Evolutionary conservation across 37 sponge, comb jelly and placozoan species (phyloP), one percentile per base, ranked within the genome.

Genomic region (Mnemiopsis leidyi): DNA sequence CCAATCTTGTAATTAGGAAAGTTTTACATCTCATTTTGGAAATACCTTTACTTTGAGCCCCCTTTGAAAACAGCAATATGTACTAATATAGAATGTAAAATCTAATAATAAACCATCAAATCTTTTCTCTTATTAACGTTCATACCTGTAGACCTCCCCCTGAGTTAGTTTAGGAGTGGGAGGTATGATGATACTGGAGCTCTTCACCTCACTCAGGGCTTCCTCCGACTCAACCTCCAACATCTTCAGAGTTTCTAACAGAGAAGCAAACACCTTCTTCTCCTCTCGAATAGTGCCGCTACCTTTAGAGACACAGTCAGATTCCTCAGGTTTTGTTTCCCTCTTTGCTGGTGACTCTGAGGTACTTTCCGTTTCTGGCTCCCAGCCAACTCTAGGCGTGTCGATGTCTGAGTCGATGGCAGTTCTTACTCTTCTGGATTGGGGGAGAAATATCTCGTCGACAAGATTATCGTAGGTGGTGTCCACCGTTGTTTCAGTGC

Each of bases 221-320:
- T 95, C 95, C 9, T 92, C 77, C 36, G 96, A 96, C 13, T 73
- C 95, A 23, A 93, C 96, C 48, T 97, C 97, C 29, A 97, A 85
- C 34, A 95, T 93, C 34, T 92, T 93, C 76, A 97, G 94, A 3
- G 97, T 94, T 20, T 95, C 95, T 37, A 96, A 28, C 26, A 97
- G 93, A 25, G 95, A 94, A 38, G 93, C 36, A 37, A 92, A 94
- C 37, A 92, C 94, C 68, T 69, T 92, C 39, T 82, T 93, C 32
- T 39, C 38, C 24, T 69, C 93, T 33, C 93, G 69, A 1, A 23
- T 23, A 31, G 35, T 77, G 32, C 16, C 36, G 61, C 61, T 48
- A 13, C 61, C 61, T 48, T 13, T 48, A 48, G 13, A 5, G 5
- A 5, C 61, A 48, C 61, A 18, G 9, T 48, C 13, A 13, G 61